Base-by-base conservation (phyloP, 2,888 invertebrate genomes). In the Erebia epiphron region DNA sequence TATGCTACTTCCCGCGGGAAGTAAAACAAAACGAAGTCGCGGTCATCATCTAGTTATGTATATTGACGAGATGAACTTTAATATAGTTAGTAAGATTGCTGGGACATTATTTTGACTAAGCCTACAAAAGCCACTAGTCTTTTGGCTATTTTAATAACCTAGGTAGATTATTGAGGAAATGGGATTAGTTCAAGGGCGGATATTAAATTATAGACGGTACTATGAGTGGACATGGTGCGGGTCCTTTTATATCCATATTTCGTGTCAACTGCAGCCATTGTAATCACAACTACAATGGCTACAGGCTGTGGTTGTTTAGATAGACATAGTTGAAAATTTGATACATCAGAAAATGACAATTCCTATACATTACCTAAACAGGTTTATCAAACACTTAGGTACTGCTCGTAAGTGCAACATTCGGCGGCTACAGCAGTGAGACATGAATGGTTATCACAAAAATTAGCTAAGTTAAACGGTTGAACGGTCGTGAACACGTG, bases 141-240 rank as follows among this genome's bases (percentile, higher is more conserved):
- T 60, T 60, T 16, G 16, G 60, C n/a, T 35, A 35, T 41, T 60
- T 41, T 60, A 60, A 41, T n/a, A 60, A 41, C 10, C 43, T 56
- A 54, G 65, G 41, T 65, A 56, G 56, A 56, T 82, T 77, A 80
- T 80, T 77, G 84, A 88, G 89, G 90, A 90, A 91, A 89, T 90
- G 80, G 83, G 86, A 88, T 89, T 89, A 90, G 86, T 86, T 77
- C 88, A 87, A 76, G 87, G 84, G 84, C 93, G 93, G 93, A 93
- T 92, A 92, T 93, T 92, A 90, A 92, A 92, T 93, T 92, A 93
- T 89, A 83, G 81, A 79, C 85, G 85, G 87, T 87, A 46, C 13
- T 21, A 84, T 85, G 83, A 82, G 83, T 83, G 83, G 83, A 80
- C 78, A 79, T 76, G 84, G 86, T 91, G 89, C 89, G 90, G 91